phyloP scores from a whole-genome alignment of 2,113 vertebrate species.

The Podarcis cretensis region DNA sequence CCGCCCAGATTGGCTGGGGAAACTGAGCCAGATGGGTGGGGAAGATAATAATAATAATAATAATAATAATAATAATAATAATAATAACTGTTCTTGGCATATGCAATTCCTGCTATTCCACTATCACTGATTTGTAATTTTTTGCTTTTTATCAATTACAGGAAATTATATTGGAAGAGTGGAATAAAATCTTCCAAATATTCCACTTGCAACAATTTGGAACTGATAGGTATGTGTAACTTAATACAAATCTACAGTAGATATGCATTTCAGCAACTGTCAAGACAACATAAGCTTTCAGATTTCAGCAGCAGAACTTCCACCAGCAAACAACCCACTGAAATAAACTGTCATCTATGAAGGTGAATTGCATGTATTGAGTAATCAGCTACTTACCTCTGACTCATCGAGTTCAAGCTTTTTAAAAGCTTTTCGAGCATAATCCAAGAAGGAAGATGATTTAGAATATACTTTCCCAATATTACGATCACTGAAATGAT shows the following conservation, averaged over 20 bases:
- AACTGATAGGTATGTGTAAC: neutral
- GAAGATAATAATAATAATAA: too few species aligned
- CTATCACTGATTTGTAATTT: neutral
- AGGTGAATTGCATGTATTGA: constrained; percentile 10
- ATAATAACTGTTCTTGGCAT: neutral
- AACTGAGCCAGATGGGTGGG: neutral
- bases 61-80: too few species aligned
- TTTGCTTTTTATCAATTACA: neutral
- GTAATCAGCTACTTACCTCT: constrained; percentile 75
- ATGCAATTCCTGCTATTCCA: neutral
- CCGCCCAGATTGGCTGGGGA: neutral
- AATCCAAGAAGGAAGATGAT: constrained; percentile 89
- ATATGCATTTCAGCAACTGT: neutral
- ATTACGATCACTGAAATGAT: constrained; percentile 83
- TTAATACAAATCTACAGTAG: neutral
- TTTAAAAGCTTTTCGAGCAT: constrained; percentile 86
- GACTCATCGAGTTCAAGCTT: constrained; percentile 90
- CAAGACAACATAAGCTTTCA: constrained; percentile 1
- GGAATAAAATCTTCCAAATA: neutral
- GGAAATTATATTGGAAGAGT: constrained; percentile 5
- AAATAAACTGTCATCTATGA: neutral
- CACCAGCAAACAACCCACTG: neutral
- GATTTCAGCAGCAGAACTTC: constrained; percentile 6
- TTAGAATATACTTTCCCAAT: constrained; percentile 94
- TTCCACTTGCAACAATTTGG: neutral